Evolutionary conservation across 2,888 invertebrate genomes (phyloP), one percentile per base, ranked within the genome.

Genomic region (Cheilosia pagana): DNA sequence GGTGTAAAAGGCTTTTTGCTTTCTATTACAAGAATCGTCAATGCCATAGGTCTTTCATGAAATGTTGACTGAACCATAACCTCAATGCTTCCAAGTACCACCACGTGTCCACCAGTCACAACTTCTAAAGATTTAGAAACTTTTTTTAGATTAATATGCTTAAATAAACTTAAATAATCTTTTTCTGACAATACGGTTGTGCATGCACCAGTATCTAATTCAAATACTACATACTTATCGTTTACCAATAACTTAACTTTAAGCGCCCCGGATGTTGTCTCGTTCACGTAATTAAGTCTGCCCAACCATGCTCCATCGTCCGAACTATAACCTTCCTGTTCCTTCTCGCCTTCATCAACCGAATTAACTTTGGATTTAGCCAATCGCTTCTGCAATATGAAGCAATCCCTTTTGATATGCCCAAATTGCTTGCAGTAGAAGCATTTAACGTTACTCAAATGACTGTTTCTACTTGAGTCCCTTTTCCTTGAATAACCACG

Each of bases 251-350:
- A 55, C 31, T 68, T 55, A 43, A 68, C 43, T 6, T 45, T 68
- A 41, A 55, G 55, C 10, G 67, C n/a, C 41, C 28, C 68, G 5
- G 45, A 57, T 31, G 12, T 12, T n/a, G 16, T 21, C n/a, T 68
- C 68, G n/a, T 68, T 12, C n/a, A 57, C 55, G n/a, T 68, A 68
- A 45, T 68, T 68, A n/a, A 68, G 68, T 35, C 16, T 68, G 12
- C 55, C 68, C 45, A 68, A 21, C 67, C 67, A 68, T 45, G 55
- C 68, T 45, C 31, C 55, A 12, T 45, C 55, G 14, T 68, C 68
- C 8, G 57, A 68, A 45, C 55, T 48, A 23, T 35, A 35, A n/a
- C 21, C 43, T 3, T 35, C 65, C n/a, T 19, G 16, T 3, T 62
- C 28, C 25, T 28, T 43, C 23, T 48, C 48, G 8, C 35, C 31